Evolutionary conservation across 1,140 invertebrate species (phyloP), one percentile per base, ranked within the genome.

Genomic region (Pogonus chalceus): DNA sequence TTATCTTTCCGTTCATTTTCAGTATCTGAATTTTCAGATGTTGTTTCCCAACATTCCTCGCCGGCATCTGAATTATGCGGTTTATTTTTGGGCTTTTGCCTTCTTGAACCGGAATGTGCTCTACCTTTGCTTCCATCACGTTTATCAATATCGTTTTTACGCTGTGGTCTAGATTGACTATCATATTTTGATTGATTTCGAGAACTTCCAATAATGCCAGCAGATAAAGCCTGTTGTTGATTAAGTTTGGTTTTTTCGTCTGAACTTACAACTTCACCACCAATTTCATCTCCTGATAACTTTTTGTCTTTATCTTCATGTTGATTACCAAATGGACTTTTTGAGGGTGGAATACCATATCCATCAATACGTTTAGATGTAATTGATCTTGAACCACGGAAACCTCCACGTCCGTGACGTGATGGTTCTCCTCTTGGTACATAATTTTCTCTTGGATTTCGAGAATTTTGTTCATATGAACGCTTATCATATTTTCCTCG

Each of bases 361-460:
- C 81, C 81, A 51, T 81, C 76, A 57, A 86, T 80, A 60, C 83
- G 70, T 56, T 80, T 81, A 23, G 77, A 59, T 23, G 73, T 69
- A 35, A 76, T 71, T 18, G 72, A 73, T 55, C 75, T 66, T 20
- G 66, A 60, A 26, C 76, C 63, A 7, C 75, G 66, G 2, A 76
- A 66, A 35, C 81, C 82, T 51, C 85, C 85, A 39, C 86, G 74
- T 22, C 87, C 87, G 23, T 85, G 79, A 51, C 87, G 72, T 2
- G 88, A 90, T 0, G 88, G 88, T 66, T 91, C 88, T 2, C 88
- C 88, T 14, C 87, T 78, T 0, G 87, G 88, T 10, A 85, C 82
- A 71, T 90, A 89, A 49, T 79, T 80, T 58, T 79, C 77, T 1
- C 73, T 68, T 55, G 65, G 74, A 1, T 70, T 56, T 70, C 68